Evolutionary conservation across 2,888 invertebrate species (phyloP).

Genomic region (Theretra japonica): DNA sequence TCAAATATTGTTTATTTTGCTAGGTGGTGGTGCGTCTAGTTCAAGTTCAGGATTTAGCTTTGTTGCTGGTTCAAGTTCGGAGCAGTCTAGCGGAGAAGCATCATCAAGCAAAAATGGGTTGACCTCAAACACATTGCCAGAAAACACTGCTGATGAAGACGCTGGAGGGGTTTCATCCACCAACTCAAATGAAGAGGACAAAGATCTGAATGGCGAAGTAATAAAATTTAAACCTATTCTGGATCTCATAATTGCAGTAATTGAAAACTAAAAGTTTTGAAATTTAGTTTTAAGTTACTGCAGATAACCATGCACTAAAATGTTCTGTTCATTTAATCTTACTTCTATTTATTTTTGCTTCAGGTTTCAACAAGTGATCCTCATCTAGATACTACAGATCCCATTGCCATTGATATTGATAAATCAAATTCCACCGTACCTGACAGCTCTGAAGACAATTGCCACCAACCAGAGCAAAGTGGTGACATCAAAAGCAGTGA

Average conservation of each 20-base stretch:
- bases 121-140: constrained; percentile 47
- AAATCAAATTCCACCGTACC: constrained; percentile 65
- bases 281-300: too few species aligned
- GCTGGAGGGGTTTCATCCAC: constrained; percentile 81
- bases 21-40: constrained; percentile 65
- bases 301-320: too few species aligned
- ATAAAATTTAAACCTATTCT: neutral
- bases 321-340: neutral
- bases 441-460: constrained; percentile 78
- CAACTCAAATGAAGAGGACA: constrained; percentile 72
- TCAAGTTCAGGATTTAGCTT: constrained; percentile 64
- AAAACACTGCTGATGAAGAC: constrained; percentile 65
- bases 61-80: constrained; percentile 72
- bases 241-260: too few species aligned
- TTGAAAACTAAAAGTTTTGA: too few species aligned
- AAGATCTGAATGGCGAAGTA: constrained; percentile 78
- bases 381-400: constrained; percentile 53
- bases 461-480: constrained; percentile 74
- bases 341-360: constrained; percentile 13
- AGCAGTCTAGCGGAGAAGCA: constrained; percentile 59
- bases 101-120: constrained; percentile 71
- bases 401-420: constrained; percentile 58
- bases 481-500: constrained; percentile 56
- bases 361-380: constrained; percentile 80
- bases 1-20: constrained; percentile 18